Conservation (phyloP, 2,888 invertebrate genomes). For the Clanis bilineata region DNA sequence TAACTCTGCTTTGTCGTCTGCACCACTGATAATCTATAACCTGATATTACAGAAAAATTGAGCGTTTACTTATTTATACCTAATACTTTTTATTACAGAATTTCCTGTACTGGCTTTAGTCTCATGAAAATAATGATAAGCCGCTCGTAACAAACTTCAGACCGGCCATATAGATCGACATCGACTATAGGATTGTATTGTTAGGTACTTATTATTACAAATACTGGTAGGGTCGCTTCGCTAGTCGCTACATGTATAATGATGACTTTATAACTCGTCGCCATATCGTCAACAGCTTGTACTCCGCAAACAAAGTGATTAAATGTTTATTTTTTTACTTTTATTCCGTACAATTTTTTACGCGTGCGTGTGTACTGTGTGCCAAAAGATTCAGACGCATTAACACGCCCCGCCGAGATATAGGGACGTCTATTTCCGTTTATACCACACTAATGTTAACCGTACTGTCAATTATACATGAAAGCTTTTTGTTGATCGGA, state of each 20-base stretch:
- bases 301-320: conserved; percentile 61
- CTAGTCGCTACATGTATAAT: neutral
- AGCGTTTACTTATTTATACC: too few relatives aligned
- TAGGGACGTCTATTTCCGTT: conserved; percentile 55
- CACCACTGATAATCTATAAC: too few relatives aligned
- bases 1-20: too few relatives aligned
- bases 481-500: neutral
- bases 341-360: conserved; percentile 31
- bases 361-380: conserved; percentile 38
- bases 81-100: too few relatives aligned
- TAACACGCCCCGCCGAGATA: conserved; percentile 47
- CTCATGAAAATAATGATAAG: too few relatives aligned
- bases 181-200: too few relatives aligned
- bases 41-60: too few relatives aligned
- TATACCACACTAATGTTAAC: conserved; percentile 32
- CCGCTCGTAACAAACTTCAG: too few relatives aligned
- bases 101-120: too few relatives aligned
- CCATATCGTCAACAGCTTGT: conserved; percentile 37
- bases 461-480: conserved; percentile 8
- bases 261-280: conserved; percentile 35
- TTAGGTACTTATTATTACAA: neutral
- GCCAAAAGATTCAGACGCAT: conserved; percentile 57
- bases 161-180: too few relatives aligned
- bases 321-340: conserved; percentile 46
- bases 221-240: neutral